phyloP scores from a whole-genome alignment of 2,888 invertebrate genomes.

The Mesodorylaimus sp. region DNA sequence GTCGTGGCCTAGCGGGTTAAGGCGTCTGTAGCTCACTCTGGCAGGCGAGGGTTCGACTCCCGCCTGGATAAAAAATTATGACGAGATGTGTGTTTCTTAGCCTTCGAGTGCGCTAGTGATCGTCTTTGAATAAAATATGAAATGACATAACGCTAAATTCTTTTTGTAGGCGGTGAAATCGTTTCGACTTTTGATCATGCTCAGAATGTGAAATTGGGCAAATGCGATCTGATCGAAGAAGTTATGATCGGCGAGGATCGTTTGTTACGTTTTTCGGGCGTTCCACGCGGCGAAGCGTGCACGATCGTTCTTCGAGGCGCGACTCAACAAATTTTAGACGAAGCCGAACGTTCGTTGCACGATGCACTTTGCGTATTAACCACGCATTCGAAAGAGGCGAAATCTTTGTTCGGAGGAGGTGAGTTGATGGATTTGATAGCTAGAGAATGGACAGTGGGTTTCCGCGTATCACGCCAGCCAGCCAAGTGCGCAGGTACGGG shows the following conservation, averaged over 20 bases:
- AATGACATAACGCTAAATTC: too few relatives aligned
- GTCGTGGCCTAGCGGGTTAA: too few relatives aligned
- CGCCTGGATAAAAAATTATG: too few relatives aligned
- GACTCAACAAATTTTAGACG: conserved; percentile 92
- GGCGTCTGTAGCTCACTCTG: too few relatives aligned
- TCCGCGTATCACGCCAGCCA: too few relatives aligned
- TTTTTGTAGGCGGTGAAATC: conserved; percentile 58
- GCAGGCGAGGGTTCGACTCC: too few relatives aligned
- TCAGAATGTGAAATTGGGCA: conserved; percentile 70
- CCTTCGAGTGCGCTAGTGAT: too few relatives aligned
- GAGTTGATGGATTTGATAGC: conserved; percentile 15
- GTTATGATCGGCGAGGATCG: conserved; percentile 96
- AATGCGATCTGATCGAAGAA: conserved; percentile 85
- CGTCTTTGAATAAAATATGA: too few relatives aligned
- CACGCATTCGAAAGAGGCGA: conserved; percentile 79
- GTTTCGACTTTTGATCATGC: conserved; percentile 94
- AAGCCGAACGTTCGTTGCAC: conserved; percentile 91
- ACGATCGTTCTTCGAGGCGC: conserved; percentile 90
- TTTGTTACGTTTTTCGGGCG: conserved; percentile 61
- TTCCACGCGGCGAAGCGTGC: conserved; percentile 78
- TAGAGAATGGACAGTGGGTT: too few relatives aligned
- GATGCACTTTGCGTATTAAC: conserved; percentile 92
- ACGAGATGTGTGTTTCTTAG: too few relatives aligned
- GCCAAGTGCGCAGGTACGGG: too few relatives aligned
- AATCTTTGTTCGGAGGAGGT: conserved; percentile 78